Evolutionary conservation across 2,888 invertebrate genomes (phyloP).

Genomic region (Drosophila subquinaria): DNA sequence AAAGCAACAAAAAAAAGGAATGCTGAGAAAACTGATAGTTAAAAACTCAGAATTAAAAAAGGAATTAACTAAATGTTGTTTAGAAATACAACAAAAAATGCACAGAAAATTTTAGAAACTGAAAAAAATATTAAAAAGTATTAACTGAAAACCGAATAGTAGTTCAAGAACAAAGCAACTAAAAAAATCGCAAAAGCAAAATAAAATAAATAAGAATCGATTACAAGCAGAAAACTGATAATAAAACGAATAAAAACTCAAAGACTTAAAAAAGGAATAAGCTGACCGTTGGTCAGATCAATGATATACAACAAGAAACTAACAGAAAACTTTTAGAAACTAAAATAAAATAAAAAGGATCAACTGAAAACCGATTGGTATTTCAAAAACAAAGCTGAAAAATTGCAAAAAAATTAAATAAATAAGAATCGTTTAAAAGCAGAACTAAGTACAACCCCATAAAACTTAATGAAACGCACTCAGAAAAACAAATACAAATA

Average conservation of each 20-base stretch:
- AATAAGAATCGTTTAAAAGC: background rate
- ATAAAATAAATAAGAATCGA: background rate
- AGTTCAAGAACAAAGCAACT: background rate
- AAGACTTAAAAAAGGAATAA: no score
- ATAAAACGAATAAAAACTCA: no score
- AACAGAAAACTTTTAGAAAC: no score
- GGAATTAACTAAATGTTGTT: background rate
- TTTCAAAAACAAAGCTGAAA: no score
- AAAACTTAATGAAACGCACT: background rate
- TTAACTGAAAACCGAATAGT: background rate
- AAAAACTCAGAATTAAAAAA: background rate
- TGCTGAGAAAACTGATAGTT: background rate
- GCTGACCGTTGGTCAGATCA: no score
- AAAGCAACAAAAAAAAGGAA: background rate
- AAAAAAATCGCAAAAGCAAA: background rate
- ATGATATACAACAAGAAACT: no score
- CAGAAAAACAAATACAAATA: background rate
- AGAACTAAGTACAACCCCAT: background rate
- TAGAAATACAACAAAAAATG: no score
- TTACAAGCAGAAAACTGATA: background rate
- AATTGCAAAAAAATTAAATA: background rate
- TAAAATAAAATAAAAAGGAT: background rate
- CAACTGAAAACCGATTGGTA: background rate
- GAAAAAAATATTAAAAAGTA: background rate
- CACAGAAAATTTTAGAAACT: no score